Percentiles rank a stretch among this genome's conserved stretches.
These are phyloP conservation scores for Micrasema minimum DNA, from an alignment of 1,140 invertebrate genomes.

Conservation along the genomic window DNA sequence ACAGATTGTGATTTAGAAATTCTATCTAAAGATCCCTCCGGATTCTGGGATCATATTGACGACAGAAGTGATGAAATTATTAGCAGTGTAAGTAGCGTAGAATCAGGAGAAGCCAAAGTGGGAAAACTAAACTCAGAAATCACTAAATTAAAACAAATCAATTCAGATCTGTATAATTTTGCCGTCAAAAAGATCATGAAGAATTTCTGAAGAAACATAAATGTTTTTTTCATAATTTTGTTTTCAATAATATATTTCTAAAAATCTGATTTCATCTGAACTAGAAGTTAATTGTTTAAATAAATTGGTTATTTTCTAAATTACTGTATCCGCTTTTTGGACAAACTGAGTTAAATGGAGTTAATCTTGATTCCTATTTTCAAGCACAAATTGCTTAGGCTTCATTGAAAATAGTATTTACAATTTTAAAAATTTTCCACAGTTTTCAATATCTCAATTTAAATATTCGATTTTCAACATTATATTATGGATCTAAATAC, in stretches of 20 bases:
- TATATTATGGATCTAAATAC: too few relatives aligned
- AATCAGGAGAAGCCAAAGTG: conserved; percentile 48
- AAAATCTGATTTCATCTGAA: background rate
- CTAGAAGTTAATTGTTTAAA: background rate
- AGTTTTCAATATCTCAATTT: too few relatives aligned
- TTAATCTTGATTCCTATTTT: too few relatives aligned
- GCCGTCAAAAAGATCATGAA: conserved; percentile 58
- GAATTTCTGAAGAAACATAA: background rate
- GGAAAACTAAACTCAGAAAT: conserved; percentile 59
- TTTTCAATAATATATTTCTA: background rate
- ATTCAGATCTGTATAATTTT: conserved; percentile 65
- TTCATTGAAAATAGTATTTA: too few relatives aligned
- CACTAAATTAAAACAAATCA: conserved; percentile 63
- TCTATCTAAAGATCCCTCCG: conserved; percentile 46
- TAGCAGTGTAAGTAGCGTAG: conserved; percentile 47
- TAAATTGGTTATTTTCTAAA: background rate
- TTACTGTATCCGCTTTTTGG: background rate
- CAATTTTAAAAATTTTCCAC: too few relatives aligned
- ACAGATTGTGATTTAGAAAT: conserved; percentile 56
- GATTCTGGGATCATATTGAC: conserved; percentile 44
- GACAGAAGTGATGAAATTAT: conserved; percentile 55
- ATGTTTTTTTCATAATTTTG: background rate
- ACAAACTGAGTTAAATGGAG: background rate
- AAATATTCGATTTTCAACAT: too few relatives aligned
- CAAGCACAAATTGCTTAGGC: too few relatives aligned